Evolutionary conservation across 1,140 invertebrate species (phyloP).

Genomic region (Ooceraea biroi): DNA sequence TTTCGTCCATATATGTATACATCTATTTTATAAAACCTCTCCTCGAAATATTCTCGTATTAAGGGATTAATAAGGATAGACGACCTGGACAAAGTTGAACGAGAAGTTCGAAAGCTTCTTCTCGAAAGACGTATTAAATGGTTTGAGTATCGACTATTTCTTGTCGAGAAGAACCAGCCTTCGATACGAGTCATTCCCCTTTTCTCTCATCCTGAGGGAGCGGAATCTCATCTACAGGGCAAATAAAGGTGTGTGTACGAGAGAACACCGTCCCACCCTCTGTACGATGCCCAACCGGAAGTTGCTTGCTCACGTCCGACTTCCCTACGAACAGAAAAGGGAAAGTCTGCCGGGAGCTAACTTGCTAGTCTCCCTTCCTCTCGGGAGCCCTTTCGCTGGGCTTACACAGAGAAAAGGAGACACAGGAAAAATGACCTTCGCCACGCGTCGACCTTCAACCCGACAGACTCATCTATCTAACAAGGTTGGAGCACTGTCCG

Average conservation of each 20-base stretch:
- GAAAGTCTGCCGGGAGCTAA: constrained; percentile 60
- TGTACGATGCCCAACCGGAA: constrained; percentile 47
- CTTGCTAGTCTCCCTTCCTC: constrained; percentile 21
- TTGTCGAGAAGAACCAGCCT: background rate
- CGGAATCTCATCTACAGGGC: constrained; percentile 9
- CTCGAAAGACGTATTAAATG: background rate
- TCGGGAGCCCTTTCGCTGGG: constrained; percentile 24
- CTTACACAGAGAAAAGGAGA: constrained; percentile 16
- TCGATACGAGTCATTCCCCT: background rate
- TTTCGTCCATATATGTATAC: background rate
- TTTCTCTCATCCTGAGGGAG: constrained; percentile 7
- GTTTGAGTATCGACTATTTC: background rate
- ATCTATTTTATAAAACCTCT: background rate
- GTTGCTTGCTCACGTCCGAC: constrained; percentile 36
- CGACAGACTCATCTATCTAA: constrained; percentile 26
- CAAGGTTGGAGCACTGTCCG: background rate
- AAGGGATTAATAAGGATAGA: background rate
- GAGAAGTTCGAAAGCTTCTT: background rate
- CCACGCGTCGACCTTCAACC: constrained; percentile 26
- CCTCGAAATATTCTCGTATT: background rate
- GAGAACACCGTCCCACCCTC: constrained; percentile 23
- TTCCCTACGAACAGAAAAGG: constrained; percentile 32
- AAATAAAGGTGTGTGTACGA: constrained; percentile 44
- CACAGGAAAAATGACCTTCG: constrained; percentile 46
- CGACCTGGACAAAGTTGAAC: background rate